Conservation (phyloP, 37 sponge, comb jelly and placozoan genomes). For the Mnemiopsis leidyi region DNA sequence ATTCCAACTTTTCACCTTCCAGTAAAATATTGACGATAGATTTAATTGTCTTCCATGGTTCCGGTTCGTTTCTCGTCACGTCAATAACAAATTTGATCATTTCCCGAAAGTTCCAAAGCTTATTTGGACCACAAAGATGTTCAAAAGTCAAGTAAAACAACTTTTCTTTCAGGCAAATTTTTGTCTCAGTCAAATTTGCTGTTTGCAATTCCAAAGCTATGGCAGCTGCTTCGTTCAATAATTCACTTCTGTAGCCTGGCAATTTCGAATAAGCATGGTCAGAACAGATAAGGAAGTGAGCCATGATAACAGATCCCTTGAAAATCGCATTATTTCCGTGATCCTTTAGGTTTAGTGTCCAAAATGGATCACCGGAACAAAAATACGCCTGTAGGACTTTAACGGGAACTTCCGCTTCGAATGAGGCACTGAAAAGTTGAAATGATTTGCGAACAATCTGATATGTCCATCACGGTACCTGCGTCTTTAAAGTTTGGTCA, state of each 20-base stretch:
- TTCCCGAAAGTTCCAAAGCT: background rate
- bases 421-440: background rate
- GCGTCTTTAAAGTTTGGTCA: too few species aligned
- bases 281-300: background rate
- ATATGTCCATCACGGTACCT: too few species aligned
- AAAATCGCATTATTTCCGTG: background rate
- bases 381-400: background rate
- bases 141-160: background rate
- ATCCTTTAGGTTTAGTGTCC: background rate
- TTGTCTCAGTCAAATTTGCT: background rate
- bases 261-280: background rate
- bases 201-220: background rate
- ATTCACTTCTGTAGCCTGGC: background rate
- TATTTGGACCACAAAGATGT: background rate
- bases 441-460: too few species aligned
- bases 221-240: background rate
- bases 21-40: background rate
- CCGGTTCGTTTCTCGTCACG: too few species aligned
- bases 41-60: background rate
- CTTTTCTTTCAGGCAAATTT: background rate
- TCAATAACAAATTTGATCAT: too few species aligned
- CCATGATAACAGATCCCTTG: background rate
- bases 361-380: background rate
- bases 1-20: background rate
- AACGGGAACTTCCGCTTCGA: background rate